A percentile compares a stretch with the other conserved stretches of the same genome.
phyloP scores from a whole-genome alignment of 2,113 vertebrate genomes.

The Bos javanicus region DNA sequence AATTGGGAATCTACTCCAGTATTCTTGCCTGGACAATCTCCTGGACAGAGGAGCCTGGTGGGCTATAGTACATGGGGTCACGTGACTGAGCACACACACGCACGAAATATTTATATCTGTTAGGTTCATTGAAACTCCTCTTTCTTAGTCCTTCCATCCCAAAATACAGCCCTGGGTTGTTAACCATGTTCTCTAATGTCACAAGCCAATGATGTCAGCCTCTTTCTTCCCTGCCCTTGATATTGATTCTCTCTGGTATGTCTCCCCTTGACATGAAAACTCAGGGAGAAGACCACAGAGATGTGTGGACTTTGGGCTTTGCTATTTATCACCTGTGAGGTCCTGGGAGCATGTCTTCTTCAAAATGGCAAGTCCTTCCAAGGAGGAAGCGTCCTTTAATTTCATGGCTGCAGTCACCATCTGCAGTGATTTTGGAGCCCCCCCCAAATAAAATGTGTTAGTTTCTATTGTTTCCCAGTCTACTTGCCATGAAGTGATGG shows the following conservation, averaged over 20 bases:
- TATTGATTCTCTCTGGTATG: neutral
- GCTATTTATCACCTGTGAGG: neutral
- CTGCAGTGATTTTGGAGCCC: neutral
- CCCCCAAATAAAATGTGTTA: neutral
- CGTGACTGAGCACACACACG: rapidly evolving
- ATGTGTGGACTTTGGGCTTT: neutral
- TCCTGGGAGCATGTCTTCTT: neutral
- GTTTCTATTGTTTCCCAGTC: neutral
- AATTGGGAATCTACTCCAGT: neutral
- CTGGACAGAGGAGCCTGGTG: neutral
- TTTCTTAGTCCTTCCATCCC: neutral
- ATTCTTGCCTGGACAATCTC: neutral
- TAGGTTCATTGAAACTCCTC: neutral
- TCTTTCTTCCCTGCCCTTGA: neutral
- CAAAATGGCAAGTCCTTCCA: neutral
- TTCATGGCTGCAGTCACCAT: neutral
- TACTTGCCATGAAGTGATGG: neutral
- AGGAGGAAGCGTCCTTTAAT: neutral
- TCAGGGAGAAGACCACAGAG: neutral
- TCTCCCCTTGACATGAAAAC: neutral
- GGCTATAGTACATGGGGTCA: neutral
- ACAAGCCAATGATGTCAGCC: neutral
- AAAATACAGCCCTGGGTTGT: neutral
- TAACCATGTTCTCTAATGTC: neutral
- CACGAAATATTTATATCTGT: neutral